phyloP scores from a whole-genome alignment of 2,888 invertebrate species.

The Choreutis nemorana region DNA sequence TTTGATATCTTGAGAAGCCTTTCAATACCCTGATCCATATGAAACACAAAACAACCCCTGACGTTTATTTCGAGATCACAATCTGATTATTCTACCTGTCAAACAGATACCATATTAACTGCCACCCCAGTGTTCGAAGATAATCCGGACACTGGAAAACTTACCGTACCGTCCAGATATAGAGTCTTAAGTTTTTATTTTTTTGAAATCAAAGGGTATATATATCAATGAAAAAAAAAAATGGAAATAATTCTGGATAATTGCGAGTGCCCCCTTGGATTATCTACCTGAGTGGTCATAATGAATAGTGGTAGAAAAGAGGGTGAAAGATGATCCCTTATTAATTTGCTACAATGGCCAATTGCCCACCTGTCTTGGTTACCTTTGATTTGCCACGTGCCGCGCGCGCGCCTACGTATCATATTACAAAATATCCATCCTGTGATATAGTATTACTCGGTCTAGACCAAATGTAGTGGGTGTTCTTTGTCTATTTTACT shows the following conservation, averaged over 20 bases:
- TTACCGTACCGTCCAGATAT: too few relatives aligned
- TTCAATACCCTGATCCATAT: slow-evolving; percentile 26
- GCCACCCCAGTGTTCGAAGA: too few relatives aligned
- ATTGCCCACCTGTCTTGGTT: slow-evolving; percentile 3
- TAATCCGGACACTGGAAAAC: too few relatives aligned
- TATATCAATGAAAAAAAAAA: slow-evolving; percentile 12
- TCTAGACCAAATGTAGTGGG: too few relatives aligned
- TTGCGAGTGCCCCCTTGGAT: slow-evolving; percentile 45
- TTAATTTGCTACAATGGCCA: slow-evolving; percentile 7
- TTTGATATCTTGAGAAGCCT: slow-evolving; percentile 20
- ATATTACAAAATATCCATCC: too few relatives aligned
- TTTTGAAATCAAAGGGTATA: not conserved
- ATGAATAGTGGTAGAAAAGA: slow-evolving; percentile 27
- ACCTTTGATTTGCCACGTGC: slow-evolving; percentile 43
- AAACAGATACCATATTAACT: slow-evolving; percentile 33
- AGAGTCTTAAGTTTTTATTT: too few relatives aligned
- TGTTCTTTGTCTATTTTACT: too few relatives aligned
- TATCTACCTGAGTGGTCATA: slow-evolving; percentile 50
- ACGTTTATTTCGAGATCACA: slow-evolving; percentile 24
- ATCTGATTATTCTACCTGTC: slow-evolving; percentile 54
- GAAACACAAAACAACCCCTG: slow-evolving; percentile 30
- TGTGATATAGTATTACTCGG: too few relatives aligned
- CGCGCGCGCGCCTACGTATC: slow-evolving; percentile 18
- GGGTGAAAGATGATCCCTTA: slow-evolving; percentile 13
- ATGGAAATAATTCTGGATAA: slow-evolving; percentile 39